Evolutionary conservation across 2,888 invertebrate species (phyloP).

Genomic region (Lacanobia oleracea): DNA sequence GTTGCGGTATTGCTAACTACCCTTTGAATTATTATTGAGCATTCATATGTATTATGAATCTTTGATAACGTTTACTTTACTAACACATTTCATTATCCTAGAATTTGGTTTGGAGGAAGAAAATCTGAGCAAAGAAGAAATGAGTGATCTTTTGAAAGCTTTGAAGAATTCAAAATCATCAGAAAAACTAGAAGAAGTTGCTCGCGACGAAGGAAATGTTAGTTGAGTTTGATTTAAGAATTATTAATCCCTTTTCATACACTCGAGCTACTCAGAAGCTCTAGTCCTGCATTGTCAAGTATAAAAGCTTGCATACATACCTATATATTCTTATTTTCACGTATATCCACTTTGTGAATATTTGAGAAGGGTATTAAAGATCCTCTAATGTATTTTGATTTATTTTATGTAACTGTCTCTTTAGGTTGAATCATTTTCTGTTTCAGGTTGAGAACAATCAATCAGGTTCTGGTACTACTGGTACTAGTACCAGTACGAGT

Average conservation of each 20-base stretch:
- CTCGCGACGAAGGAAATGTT: constrained; percentile 49
- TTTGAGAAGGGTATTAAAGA: not conserved
- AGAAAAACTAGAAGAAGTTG: constrained; percentile 79
- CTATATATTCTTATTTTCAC: too few species aligned
- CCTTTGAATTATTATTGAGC: not conserved
- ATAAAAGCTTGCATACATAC: not conserved
- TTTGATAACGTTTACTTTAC: not conserved
- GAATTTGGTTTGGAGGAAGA: constrained; percentile 87
- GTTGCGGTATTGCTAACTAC: not conserved
- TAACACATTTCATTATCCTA: constrained; percentile 64
- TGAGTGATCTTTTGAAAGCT: constrained; percentile 85
- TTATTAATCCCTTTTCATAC: constrained; percentile 12
- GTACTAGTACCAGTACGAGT: constrained; percentile 17
- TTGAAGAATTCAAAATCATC: constrained; percentile 85
- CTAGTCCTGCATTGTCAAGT: not conserved
- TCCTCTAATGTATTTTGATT: not conserved
- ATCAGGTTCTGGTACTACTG: constrained; percentile 4
- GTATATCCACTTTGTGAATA: too few species aligned
- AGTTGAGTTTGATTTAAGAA: constrained; percentile 11
- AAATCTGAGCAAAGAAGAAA: constrained; percentile 86
- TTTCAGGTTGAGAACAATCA: constrained; percentile 71
- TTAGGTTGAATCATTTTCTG: not conserved
- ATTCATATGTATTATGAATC: not conserved
- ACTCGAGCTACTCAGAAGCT: not conserved
- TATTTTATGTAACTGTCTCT: not conserved